Base-by-base conservation (phyloP, 1,140 invertebrate species). In the Oscheius sp. region DNA sequence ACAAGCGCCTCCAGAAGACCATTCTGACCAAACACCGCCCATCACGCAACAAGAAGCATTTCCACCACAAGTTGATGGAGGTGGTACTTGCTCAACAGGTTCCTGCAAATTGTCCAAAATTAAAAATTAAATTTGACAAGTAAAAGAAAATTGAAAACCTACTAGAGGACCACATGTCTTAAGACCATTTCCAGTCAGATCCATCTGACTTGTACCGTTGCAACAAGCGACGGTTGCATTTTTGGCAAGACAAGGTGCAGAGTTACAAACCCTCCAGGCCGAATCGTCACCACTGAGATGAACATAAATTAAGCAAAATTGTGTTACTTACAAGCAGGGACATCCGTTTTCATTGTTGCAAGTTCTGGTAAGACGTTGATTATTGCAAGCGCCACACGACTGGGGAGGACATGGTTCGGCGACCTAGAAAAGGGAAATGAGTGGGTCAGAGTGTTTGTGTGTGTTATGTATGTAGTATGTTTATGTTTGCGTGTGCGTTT, bases 1-100 rank as follows among this genome's bases (percentile, higher is more conserved):
- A 31, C 72, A 74, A n/a, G 35, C 18, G 10, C 18, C 58, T 15
- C 49, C 42, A 28, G 45, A 28, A 26, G 42, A 36, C 72, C 72
- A 74, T 45, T 67, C 72, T 1, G 63, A 59, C 72, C 72, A 74
- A 42, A 74, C 72, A 10, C 72, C 72, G 31, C 31, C 46, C 3
- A 42, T 46, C 3, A 29, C 35, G 29, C 64, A 66, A 45, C 64
- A 66, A 4, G 7, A 13, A 55, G 49, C 64, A 18, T 66, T 28
- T 66, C 64, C 31, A n/a, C 34, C 4, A 26, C 55, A 61, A 3
- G 59, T 55, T n/a, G n/a, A 18, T 0, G 66, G 66, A 42, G 46
- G 23, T 20, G 66, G 46, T 18, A 34, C 29, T 18, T n/a, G 29
- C 4, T 38, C 28, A 13, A n/a, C 23, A 58, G 15, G 23, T 0